Base-by-base conservation (phyloP, 2,113 vertebrate genomes). In the Pteropus alecto region DNA sequence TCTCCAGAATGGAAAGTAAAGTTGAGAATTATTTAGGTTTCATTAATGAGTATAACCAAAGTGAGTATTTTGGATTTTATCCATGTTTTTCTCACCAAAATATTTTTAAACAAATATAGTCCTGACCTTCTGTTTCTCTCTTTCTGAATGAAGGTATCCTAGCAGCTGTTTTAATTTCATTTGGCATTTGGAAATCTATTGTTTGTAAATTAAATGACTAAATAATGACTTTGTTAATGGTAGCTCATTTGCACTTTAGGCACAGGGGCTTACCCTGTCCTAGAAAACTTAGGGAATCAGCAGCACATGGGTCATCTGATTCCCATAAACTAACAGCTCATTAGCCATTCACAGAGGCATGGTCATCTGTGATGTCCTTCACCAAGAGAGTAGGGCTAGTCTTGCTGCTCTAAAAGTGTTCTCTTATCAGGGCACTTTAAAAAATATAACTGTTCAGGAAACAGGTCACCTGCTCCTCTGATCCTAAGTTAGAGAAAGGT, bases 21-120 rank as follows among this genome's bases (percentile, higher is more conserved):
- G 65, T 54, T 77, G 76, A 94, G 46, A 95, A 81, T 73, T 94
- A 92, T n/a, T 94, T 90, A 88, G n/a, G 28, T 92, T 85, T 92
- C 73, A 78, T 89, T 78, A 92, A 26, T 48, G 33, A 96, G 6
- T 73, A 56, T 54, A 85, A 90, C 14, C n/a, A 61, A 94, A 38
- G 54, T 18, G 63, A 26, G 7, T 46, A 26, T 63, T 95, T 92
- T 78, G n/a, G n/a, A 28, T 84, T 73, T 93, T 88, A 65, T 68
- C 35, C 35, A 24, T 90, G 12, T 63, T 93, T 91, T 82, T 60
- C 46, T 51, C 8, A 58, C 18, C 2, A 48, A 33, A 60, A 24
- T 95, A 63, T 87, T 83, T 95, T 84, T 7, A 92, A 93, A 46
- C 56, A 46, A 22, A 54, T 83, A n/a, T 24, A 48, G 70, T 76